Percentiles rank a stretch among this genome's conserved stretches.
Conservation (phyloP, 1,140 invertebrate species). For the Hyles vespertilio region DNA sequence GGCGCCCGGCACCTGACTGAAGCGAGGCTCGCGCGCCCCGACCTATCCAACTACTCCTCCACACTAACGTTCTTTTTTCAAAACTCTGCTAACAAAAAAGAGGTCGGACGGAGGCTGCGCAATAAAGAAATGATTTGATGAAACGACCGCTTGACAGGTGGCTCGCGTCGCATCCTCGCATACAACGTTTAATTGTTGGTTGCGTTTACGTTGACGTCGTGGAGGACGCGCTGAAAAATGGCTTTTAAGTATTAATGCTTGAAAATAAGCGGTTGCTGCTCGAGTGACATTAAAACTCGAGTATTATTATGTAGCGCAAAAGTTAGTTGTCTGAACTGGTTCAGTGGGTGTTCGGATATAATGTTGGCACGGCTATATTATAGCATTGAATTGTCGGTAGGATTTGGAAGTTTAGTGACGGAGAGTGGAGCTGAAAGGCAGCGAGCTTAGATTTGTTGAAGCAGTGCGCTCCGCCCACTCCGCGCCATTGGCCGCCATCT, state of each 20-base stretch:
- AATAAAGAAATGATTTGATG: constrained; percentile 74
- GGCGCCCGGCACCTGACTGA: constrained; percentile 69
- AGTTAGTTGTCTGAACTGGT: constrained; percentile 35
- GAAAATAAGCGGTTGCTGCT: constrained; percentile 53
- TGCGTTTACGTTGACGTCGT: constrained; percentile 43
- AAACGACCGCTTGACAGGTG: constrained; percentile 71
- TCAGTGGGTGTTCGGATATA: constrained; percentile 11
- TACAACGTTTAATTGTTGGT: constrained; percentile 61
- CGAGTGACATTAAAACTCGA: constrained; percentile 49
- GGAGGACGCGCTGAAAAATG: constrained; percentile 61
- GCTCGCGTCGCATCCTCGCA: constrained; percentile 57
- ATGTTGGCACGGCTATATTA: background rate
- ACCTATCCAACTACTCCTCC: constrained; percentile 66
- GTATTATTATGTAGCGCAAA: constrained; percentile 35
- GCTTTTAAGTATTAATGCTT: constrained; percentile 60
- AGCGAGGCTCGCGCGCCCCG: constrained; percentile 63
- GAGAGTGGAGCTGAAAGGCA: background rate
- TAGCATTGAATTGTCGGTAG: background rate
- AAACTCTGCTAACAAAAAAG: constrained; percentile 64
- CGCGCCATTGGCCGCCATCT: constrained; percentile 53
- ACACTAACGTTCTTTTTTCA: constrained; percentile 60
- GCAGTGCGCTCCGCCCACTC: constrained; percentile 51
- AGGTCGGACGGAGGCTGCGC: constrained; percentile 63
- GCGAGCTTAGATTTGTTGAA: constrained; percentile 50
- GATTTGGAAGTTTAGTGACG: constrained; percentile 1